These are phyloP conservation scores for Nomada goodeniana DNA, from an alignment of 2,888 invertebrate genomes.

Conservation along the genomic window DNA sequence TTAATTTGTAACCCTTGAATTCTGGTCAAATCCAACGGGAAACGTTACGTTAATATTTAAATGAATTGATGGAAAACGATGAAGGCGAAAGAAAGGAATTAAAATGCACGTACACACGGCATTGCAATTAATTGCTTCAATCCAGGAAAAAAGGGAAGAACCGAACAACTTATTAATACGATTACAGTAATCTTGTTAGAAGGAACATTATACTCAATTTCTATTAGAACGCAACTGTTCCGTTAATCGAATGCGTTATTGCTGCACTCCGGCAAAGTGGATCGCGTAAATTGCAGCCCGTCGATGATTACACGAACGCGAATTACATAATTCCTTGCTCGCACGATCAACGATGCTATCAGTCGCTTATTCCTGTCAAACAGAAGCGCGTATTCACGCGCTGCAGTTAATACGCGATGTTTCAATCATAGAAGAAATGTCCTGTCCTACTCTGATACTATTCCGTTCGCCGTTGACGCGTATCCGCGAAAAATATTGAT, in stretches of 20 bases:
- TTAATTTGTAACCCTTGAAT: too few relatives aligned
- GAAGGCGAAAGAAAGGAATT: too few relatives aligned
- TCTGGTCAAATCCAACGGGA: too few relatives aligned
- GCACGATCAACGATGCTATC: conserved; percentile 45
- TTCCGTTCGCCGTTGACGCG: conserved; percentile 35
- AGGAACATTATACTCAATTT: too few relatives aligned
- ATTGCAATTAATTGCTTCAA: too few relatives aligned
- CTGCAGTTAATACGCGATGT: conserved; percentile 19
- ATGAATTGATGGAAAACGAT: too few relatives aligned
- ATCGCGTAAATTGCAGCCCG: neutral
- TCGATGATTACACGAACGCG: conserved; percentile 3
- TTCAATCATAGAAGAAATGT: conserved; percentile 36
- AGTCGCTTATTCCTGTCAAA: conserved; percentile 45
- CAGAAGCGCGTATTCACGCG: conserved; percentile 54
- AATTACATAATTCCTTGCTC: conserved; percentile 36
- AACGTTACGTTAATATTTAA: too few relatives aligned
- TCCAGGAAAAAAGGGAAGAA: too few relatives aligned
- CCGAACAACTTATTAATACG: too few relatives aligned
- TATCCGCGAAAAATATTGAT: neutral
- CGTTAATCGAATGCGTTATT: neutral
- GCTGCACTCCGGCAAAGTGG: neutral
- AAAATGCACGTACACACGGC: too few relatives aligned
- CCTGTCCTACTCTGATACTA: conserved; percentile 9
- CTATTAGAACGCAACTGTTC: neutral
- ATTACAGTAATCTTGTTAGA: too few relatives aligned